phyloP scores from a whole-genome alignment of 2,888 invertebrate genomes.

The Lepidocyrtinus sp. region DNA sequence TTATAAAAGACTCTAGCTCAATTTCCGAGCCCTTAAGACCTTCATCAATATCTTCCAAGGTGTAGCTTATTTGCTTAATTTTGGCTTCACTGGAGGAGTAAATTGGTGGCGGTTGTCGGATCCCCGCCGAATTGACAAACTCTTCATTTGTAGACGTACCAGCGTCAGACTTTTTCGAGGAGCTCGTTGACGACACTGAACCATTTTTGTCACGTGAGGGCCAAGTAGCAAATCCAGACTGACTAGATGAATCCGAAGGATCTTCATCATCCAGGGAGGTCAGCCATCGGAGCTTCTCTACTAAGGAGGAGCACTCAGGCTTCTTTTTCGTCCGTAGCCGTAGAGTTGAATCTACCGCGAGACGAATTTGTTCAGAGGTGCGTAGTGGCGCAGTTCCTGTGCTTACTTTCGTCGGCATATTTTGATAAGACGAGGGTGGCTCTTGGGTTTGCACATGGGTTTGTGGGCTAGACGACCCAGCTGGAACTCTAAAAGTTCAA shows the following conservation, averaged over 20 bases:
- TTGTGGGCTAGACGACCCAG: conserved; percentile 44
- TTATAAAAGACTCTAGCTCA: conserved; percentile 87
- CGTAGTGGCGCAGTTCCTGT: conserved; percentile 69
- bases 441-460: conserved; percentile 59
- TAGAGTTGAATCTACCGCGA: conserved; percentile 79
- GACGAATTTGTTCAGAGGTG: conserved; percentile 70
- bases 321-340: conserved; percentile 74
- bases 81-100: conserved; percentile 67
- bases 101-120: conserved; percentile 64
- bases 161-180: conserved; percentile 68
- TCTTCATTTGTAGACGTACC: conserved; percentile 67
- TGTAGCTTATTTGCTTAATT: conserved; percentile 75
- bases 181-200: conserved; percentile 55
- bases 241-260: conserved; percentile 70
- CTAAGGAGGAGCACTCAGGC: conserved; percentile 78
- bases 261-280: conserved; percentile 88
- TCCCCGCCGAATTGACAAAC: conserved; percentile 66
- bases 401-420: conserved; percentile 63
- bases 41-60: conserved; percentile 79
- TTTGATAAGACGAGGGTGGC: conserved; percentile 28
- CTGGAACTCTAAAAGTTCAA: conserved; percentile 28
- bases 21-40: conserved; percentile 74
- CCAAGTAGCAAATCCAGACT: conserved; percentile 69
- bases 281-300: conserved; percentile 87
- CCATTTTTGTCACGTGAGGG: conserved; percentile 69